Base-by-base conservation (phyloP, 2,888 invertebrate species). In the Polyommatus icarus region DNA sequence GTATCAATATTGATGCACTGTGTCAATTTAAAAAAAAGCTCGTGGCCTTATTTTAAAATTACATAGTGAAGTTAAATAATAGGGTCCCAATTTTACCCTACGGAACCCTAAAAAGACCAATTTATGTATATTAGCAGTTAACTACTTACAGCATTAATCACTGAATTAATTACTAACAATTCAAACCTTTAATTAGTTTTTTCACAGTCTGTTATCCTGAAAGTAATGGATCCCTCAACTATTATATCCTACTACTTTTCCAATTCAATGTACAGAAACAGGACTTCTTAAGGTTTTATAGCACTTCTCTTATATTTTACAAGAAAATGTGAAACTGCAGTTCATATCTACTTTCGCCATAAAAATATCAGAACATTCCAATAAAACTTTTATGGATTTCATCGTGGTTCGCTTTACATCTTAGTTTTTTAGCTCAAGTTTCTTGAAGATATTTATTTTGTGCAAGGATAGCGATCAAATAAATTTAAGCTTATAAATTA, bases 371-470 rank as follows among this genome's bases (percentile, higher is more conserved):
- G 67, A 32, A 67, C 67, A 67, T 67, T 67, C 67, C 67, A 67
- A 67, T 67, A 67, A 67, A 67, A 67, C 29, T 67, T 67, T 29
- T 67, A 67, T 67, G 67, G 67, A 67, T 67, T 67, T 67, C 67
- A 67, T 15, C 29, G 67, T 29, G 29, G 67, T 67, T 67, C 29
- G 20, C 67, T 32, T 67, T 32, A 67, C 67, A 67, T 67, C 67
- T 67, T 67, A 29, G 29, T 29, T 67, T 67, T 67, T 29, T 10
- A n/a, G 59, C 59, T 59, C 59, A 12, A 67, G 67, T 67, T 67
- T 29, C 29, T 67, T 15, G 4, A 67, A 24, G 67, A 29, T 32
- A 18, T 18, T 67, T 18, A 32, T 32, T 18, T 15, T 32, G 5
- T 5, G 29, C 4, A 32, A 18, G 15, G 12, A 24, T 67, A 8